Evolutionary conservation across 2,113 vertebrate genomes (phyloP), one percentile per base, ranked within the genome.

Genomic region (Coptodon bakossiorum): DNA sequence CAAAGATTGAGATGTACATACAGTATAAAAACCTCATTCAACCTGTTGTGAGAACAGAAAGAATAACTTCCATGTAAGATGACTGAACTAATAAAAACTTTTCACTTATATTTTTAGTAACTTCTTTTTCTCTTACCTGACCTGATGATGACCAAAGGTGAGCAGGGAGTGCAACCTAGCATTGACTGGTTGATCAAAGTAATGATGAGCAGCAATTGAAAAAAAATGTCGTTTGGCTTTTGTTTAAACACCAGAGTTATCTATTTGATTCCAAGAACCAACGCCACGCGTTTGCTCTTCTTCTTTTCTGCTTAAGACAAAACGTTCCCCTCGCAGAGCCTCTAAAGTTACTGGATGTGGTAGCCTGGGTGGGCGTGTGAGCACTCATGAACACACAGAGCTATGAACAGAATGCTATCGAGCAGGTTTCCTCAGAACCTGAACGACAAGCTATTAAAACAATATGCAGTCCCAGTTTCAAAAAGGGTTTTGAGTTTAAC

Each of bases 401-500:
- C 82, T 91, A 95, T 95, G 92, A 91, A 1, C 88, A 95, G 91
- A 95, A 96, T 96, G 95, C 79, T 43, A 94, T 84, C 91, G 5
- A 79, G 85, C 95, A 13, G 81, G 95, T 96, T 94, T 54, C 66
- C 82, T 88, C 86, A 88, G 71, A 94, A 90, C 52, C 78, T 34
- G 31, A 83, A 36, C n/a, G 76, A 45, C 88, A 85, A 53, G 83
- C 88, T 83, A 85, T 93, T 11, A 86, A 92, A 93, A 91, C 91
- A 90, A 90, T 93, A 87, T 82, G 89, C 48, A 22, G 52, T 24
- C 10, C 22, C 59, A 50, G 19, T 82, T 27, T 73, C 31, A 27
- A 57, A 84, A 86, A 82, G 61, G 3, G 29, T 7, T 16, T 7
- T 59, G 79, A 84, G 19, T 83, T 86, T 13, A 52, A 57, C 36